Evolutionary conservation across 2,113 vertebrate genomes (phyloP).

Genomic region (Labeo rohita): DNA sequence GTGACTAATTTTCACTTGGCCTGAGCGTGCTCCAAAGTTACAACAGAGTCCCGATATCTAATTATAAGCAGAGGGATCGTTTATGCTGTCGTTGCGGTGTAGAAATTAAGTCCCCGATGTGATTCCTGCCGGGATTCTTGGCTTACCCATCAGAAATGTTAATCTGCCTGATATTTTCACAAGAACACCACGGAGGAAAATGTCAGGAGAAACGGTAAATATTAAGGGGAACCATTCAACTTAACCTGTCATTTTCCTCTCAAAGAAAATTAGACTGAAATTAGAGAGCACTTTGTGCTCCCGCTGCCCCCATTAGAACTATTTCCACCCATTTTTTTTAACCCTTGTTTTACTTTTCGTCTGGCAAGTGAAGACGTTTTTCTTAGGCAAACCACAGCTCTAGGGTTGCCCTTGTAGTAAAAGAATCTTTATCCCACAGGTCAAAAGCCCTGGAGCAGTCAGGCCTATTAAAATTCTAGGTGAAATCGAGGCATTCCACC

Average conservation of each 20-base stretch:
- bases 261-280: constrained; percentile 52
- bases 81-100: constrained; percentile 37
- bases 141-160: constrained; percentile 55
- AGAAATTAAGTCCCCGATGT: constrained; percentile 39
- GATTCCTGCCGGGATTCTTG: constrained; percentile 51
- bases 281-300: constrained; percentile 42
- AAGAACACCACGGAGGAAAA: constrained; percentile 40
- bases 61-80: constrained; percentile 36
- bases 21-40: constrained; percentile 36
- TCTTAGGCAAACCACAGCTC: constrained; percentile 35
- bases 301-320: constrained; percentile 17
- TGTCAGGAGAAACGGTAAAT: constrained; percentile 34
- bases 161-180: constrained; percentile 53
- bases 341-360: constrained; percentile 31
- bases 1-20: constrained; percentile 48
- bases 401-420: constrained; percentile 15
- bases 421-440: constrained; percentile 25
- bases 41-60: constrained; percentile 15
- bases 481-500: constrained; percentile 62
- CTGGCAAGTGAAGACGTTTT: constrained; percentile 17
- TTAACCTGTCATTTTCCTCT: constrained; percentile 54
- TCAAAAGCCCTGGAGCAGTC: constrained; percentile 33
- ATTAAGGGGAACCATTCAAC: constrained; percentile 38
- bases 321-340: constrained; percentile 34
- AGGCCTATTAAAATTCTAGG: constrained; percentile 57